Base-by-base conservation (phyloP, 2,113 vertebrate genomes). In the Lichenostomus cassidix region DNA sequence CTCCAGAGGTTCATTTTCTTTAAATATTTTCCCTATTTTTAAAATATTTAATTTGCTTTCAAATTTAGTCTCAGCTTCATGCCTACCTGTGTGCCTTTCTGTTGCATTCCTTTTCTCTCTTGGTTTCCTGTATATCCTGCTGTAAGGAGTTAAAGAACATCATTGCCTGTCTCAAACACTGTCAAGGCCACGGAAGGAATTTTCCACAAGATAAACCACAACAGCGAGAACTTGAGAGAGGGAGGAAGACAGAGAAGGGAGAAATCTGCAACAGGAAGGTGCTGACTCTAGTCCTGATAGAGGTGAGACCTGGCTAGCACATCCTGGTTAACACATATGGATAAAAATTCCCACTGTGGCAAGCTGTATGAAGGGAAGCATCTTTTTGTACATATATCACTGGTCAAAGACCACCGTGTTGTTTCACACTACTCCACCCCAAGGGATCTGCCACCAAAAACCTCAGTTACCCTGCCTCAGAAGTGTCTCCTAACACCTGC, bases 241-340 rank as follows among this genome's bases (percentile, higher is more conserved):
- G 14, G 50, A 52, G 50, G 24, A 52, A 14, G 8, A 7, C 17
- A 68, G 14, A 76, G 53, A 60, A 53, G 11, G 8, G n/a, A 68
- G 20, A 47, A 53, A 62, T 53, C 35, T 25, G n/a, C 3, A 6
- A 22, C 9, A 41, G 41, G 17, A 62, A 47, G 5, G 17, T 10
- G 9, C 39, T 75, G 20, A 41, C 60, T 31, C 24, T 39, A 27
- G 53, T 6, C 21, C n/a, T 83, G 70, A 4, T 75, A 9, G 5
- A 27, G 46, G 13, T 0, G 0, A 41, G 8, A 53, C 10, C 24
- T 41, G n/a, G 13, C n/a, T 25, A 41, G 20, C 15, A 17, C 33
- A 59, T 59, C 46, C 33, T 52, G 28, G 15, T 39, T 39, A 41
- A 53, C 20, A 21, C 6, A 17, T 24, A 8, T 2, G n/a, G 39